Conservation (phyloP, 2,113 vertebrate genomes). For the Macrotus californicus region DNA sequence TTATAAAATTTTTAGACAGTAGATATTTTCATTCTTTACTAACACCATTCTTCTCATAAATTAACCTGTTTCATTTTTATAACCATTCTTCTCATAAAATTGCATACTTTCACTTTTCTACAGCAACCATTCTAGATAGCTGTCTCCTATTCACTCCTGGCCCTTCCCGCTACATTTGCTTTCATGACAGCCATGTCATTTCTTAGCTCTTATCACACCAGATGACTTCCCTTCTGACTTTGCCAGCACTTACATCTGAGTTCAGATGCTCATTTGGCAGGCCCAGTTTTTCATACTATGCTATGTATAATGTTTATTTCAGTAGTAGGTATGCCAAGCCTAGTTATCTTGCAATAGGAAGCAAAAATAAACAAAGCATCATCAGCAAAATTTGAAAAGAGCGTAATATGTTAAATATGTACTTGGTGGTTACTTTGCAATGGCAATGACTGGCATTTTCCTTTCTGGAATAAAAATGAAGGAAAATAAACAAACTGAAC, state of each 20-base stretch:
- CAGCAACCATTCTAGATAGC: neutral
- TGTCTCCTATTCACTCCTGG: neutral
- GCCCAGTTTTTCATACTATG: neutral
- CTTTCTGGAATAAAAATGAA: neutral
- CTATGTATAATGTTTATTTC: neutral
- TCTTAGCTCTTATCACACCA: neutral
- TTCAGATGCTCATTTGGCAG: neutral
- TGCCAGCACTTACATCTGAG: neutral
- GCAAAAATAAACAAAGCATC: neutral
- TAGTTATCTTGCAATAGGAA: neutral
- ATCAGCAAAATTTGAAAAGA: neutral
- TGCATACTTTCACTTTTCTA: neutral
- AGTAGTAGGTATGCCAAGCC: neutral
- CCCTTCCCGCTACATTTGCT: neutral
- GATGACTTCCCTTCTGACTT: neutral
- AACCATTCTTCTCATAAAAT: neutral
- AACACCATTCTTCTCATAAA: neutral
- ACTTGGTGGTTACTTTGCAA: neutral
- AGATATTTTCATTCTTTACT: constrained; percentile 3
- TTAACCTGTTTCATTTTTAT: neutral
- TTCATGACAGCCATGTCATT: neutral
- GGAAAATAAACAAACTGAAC: neutral
- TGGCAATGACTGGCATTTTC: neutral
- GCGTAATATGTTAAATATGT: neutral
- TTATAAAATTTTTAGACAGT: constrained; percentile 15